phyloP scores from a whole-genome alignment of 2,888 invertebrate genomes.

The Monoplex corrugatus region DNA sequence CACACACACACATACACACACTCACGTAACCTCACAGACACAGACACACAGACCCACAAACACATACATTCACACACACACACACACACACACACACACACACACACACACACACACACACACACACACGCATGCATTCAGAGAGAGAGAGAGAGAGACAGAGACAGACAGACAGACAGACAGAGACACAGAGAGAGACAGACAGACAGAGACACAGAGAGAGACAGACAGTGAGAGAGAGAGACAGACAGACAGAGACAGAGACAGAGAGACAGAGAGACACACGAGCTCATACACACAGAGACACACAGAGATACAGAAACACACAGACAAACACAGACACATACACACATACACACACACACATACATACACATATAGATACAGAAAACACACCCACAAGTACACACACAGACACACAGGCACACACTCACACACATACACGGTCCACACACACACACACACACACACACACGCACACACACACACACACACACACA shows the following conservation, averaged over 20 bases:
- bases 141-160: not conserved
- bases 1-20: not conserved
- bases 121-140: slow-evolving; percentile 23
- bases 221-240: not conserved
- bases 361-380: too few species aligned
- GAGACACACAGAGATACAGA: not conserved
- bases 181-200: not conserved
- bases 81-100: not conserved
- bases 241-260: not conserved
- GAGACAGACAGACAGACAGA: slow-evolving; percentile 16
- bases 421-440: not conserved
- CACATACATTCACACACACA: slow-evolving; percentile 1
- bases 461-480: not conserved
- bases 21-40: not conserved
- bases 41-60: slow-evolving; percentile 22
- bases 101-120: not conserved
- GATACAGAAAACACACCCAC: not conserved
- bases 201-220: not conserved
- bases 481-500: not conserved
- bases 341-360: not conserved
- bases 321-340: not conserved
- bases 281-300: not conserved
- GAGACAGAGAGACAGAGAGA: not conserved
- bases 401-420: not conserved
- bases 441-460: not conserved